These are phyloP conservation scores for Gila robusta DNA, from an alignment of 2,797 vertebrate species.

Conservation along the genomic window DNA sequence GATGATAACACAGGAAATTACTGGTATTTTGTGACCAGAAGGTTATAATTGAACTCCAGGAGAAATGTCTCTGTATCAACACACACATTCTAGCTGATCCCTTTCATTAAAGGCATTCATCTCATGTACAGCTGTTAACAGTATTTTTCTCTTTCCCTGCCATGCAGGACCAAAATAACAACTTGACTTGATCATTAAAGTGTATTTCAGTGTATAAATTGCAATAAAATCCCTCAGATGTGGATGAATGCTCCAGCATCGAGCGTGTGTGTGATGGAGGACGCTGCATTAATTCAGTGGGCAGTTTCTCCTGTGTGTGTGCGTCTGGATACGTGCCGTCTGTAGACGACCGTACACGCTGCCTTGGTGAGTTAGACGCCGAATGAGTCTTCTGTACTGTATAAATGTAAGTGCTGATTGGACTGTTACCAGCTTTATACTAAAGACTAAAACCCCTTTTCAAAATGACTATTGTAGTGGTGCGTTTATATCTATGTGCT, in stretches of 20 bases:
- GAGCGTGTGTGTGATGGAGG: conserved; percentile 75
- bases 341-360: conserved; percentile 69
- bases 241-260: conserved; percentile 77
- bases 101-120: neutral
- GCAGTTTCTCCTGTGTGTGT: conserved; percentile 80
- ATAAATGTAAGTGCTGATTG: too few species aligned
- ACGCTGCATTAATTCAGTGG: conserved; percentile 76
- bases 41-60: neutral
- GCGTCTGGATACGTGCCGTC: conserved; percentile 72
- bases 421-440: neutral
- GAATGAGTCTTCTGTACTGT: neutral
- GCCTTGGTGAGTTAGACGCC: conserved; percentile 72
- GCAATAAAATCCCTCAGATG: conserved; percentile 68
- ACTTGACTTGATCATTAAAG: neutral
- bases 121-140: neutral
- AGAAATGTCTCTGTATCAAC: neutral
- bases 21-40: neutral
- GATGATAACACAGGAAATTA: neutral
- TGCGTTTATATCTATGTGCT: neutral
- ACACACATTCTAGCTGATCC: neutral
- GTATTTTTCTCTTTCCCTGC: neutral
- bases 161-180: neutral
- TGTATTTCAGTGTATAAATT: conserved; percentile 14
- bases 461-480: neutral
- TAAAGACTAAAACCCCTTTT: neutral